Evolutionary conservation across 2,797 vertebrate genomes (phyloP), one percentile per base, ranked within the genome.

Genomic region (Siniperca obscura): DNA sequence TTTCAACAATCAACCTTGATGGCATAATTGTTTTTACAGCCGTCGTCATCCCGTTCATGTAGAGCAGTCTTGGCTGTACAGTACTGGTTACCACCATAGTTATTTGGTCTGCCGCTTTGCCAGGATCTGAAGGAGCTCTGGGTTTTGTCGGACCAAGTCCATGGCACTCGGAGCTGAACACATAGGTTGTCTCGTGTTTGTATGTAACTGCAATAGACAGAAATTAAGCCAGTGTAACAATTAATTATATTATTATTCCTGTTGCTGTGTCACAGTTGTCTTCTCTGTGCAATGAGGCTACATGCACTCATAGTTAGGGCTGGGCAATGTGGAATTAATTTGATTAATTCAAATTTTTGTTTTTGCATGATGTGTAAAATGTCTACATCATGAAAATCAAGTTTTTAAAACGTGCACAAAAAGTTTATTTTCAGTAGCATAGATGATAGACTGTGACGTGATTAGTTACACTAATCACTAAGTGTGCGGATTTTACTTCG

Each of bases 11-110:
- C 30, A 85, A 85, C 78, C 65, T 66, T 62, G n/a, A 11, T 85
- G 83, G 52, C 83, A 2, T 0, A 0, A 9, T 42, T 0, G 0
- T 0, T 0, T 0, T 0, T 0, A 55, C 70, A 81, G 0, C 0
- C 0, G 0, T 0, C 3, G 1, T 78, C 83, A 5, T 65, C 10
- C 74, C 78, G 81, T 5, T 21, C 0, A 27, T 64, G 25, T 16
- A 0, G 0, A 3, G 0, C 0, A 13, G 1, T 1, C 38, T 27
- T 13, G 2, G 1, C 0, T 0, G 0, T 0, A 64, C 74, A 85
- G 57, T 22, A 11, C n/a, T 72, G 55, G 0, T 0, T 1, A 12
- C 2, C n/a, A 12, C 1, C 0, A 2, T 0, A 0, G 38, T 72
- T 19, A 21, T 81, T 25, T 17, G 70, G 70, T 1, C 0, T 1